Evolutionary conservation across 2,888 invertebrate species (phyloP).

Genomic region (Spialia ferax): DNA sequence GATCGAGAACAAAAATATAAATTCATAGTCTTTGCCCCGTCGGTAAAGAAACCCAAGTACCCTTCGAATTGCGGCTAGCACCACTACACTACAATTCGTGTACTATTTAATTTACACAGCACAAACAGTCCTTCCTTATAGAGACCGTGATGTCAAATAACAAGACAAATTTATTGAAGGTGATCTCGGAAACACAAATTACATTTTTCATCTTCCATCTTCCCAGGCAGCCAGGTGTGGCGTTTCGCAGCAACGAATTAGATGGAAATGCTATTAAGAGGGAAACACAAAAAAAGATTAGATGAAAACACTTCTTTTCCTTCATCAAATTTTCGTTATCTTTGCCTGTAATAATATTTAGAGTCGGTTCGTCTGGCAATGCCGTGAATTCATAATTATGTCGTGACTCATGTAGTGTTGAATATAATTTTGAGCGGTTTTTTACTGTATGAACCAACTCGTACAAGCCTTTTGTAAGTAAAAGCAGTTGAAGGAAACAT

Average conservation of each 20-base stretch:
- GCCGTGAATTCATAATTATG: too few species aligned
- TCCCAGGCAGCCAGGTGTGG: slow-evolving; percentile 26
- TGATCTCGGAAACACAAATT: slow-evolving; percentile 31
- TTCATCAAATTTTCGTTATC: background rate
- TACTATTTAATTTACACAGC: background rate
- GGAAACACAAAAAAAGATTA: slow-evolving; percentile 11
- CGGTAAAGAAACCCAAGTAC: too few species aligned
- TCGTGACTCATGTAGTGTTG: too few species aligned
- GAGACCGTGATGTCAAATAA: background rate
- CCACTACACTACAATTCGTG: too few species aligned
- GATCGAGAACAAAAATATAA: too few species aligned
- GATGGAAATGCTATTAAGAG: slow-evolving; percentile 24
- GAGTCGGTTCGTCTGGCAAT: too few species aligned
- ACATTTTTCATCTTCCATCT: slow-evolving; percentile 36
- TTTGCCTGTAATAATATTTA: background rate
- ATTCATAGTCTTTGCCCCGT: too few species aligned
- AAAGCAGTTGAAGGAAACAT: too few species aligned
- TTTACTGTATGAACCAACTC: too few species aligned
- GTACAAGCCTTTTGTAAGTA: too few species aligned
- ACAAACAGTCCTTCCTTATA: background rate
- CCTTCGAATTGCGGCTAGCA: too few species aligned
- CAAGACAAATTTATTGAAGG: slow-evolving; percentile 28
- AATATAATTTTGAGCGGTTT: too few species aligned
- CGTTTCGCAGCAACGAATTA: slow-evolving; percentile 33
- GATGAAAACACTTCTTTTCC: background rate